phyloP scores from a whole-genome alignment of 2,113 vertebrate genomes.

The Trematomus loennbergii region DNA sequence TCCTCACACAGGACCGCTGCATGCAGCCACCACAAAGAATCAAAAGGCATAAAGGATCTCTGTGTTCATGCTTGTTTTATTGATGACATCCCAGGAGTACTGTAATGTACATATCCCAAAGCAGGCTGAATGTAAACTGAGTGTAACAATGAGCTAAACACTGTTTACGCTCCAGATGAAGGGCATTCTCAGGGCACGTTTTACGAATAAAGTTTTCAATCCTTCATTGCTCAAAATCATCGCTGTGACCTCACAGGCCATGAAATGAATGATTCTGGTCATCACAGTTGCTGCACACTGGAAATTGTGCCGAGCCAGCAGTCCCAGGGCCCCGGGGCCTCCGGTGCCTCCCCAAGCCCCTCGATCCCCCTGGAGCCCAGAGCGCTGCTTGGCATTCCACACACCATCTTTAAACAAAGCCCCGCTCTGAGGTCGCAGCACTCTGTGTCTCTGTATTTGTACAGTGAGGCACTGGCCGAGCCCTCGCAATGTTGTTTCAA shows the following conservation, averaged over 20 bases:
- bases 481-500: slow-evolving; percentile 57
- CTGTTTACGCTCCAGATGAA: not conserved
- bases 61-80: slow-evolving; percentile 59
- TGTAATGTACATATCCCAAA: slow-evolving; percentile 14
- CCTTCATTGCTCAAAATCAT: slow-evolving; percentile 63
- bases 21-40: slow-evolving; percentile 47
- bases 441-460: slow-evolving; percentile 74
- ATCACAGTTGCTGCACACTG: slow-evolving; percentile 50
- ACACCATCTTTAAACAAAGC: slow-evolving; percentile 79
- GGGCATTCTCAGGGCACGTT: not conserved
- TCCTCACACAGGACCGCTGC: slow-evolving; percentile 48
- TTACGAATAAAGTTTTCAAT: slow-evolving; percentile 37
- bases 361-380: slow-evolving; percentile 61
- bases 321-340: slow-evolving; percentile 40
- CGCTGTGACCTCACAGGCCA: slow-evolving; percentile 61
- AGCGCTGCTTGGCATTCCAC: slow-evolving; percentile 76
- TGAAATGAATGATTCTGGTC: slow-evolving; percentile 48
- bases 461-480: slow-evolving; percentile 57
- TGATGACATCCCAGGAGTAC: slow-evolving; percentile 58
- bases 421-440: slow-evolving; percentile 60
- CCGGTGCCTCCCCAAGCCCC: slow-evolving; percentile 47
- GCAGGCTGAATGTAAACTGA: slow-evolving; percentile 3
- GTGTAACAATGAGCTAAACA: not conserved
- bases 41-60: slow-evolving; percentile 56
- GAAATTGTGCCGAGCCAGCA: slow-evolving; percentile 79